Percentiles rank a stretch among this genome's conserved stretches.
These are phyloP conservation scores for Dendrocincla tyrannina DNA, from an alignment of 2,797 vertebrate genomes.

Conservation along the genomic window DNA sequence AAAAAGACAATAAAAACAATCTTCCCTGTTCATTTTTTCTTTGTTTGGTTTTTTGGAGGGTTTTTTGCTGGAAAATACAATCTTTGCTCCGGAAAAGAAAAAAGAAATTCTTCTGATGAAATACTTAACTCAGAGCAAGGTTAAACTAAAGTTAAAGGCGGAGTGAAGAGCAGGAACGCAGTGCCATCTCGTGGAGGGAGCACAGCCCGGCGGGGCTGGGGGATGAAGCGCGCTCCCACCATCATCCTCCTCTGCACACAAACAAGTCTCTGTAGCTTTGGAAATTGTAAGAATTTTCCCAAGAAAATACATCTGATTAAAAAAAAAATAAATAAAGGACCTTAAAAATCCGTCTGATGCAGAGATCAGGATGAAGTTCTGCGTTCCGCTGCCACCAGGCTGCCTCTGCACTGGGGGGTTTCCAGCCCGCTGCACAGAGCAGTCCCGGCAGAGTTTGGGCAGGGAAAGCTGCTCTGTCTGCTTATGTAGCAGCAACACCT, in stretches of 20 bases:
- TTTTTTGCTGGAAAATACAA: slow-evolving; percentile 7
- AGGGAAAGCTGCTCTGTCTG: not conserved
- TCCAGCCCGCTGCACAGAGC: not conserved
- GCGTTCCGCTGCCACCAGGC: rapidly evolving
- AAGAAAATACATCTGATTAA: not conserved
- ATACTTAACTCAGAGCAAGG: slow-evolving; percentile 27
- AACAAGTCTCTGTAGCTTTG: not conserved
- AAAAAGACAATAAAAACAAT: slow-evolving; percentile 37
- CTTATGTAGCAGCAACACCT: not conserved
- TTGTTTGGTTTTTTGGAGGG: not conserved
- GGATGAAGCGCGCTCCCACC: not conserved
- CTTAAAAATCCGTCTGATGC: not conserved
- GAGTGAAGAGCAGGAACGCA: slow-evolving; percentile 58
- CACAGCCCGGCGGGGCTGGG: not conserved
- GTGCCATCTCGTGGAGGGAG: slow-evolving; percentile 82
- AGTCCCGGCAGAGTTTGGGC: not conserved
- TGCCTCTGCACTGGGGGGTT: rapidly evolving
- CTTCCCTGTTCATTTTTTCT: not conserved
- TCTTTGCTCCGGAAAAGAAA: not conserved
- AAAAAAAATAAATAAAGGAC: not conserved
- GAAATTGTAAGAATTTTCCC: not conserved
- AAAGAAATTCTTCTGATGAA: slow-evolving; percentile 45
- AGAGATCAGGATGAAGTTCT: not conserved
- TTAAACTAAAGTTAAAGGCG: not conserved
- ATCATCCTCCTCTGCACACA: not conserved